Percentiles rank a stretch among this genome's conserved stretches.
Conservation (phyloP, 2,797 vertebrate genomes). For the Hafferia zeledoni region DNA sequence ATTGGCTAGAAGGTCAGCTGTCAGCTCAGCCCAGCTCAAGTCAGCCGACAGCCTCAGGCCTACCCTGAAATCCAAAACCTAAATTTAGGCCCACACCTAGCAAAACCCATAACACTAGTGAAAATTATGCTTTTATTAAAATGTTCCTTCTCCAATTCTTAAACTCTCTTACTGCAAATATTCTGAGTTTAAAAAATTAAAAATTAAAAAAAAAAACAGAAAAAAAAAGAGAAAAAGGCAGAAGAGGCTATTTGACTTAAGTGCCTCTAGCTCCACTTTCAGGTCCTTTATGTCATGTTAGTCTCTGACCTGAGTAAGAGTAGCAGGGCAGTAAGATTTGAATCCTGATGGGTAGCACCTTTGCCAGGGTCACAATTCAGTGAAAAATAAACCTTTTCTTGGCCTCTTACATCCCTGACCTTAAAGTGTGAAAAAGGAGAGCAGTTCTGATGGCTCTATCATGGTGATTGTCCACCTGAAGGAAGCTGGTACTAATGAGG, state of each 20-base stretch:
- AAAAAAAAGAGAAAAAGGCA: no score
- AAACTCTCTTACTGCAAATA: not conserved
- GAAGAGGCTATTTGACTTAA: not conserved
- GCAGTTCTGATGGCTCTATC: not conserved
- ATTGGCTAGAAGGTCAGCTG: no score
- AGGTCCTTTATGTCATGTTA: not conserved
- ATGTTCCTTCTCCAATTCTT: not conserved
- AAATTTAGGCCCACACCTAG: no score
- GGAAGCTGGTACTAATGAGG: conserved; percentile 12
- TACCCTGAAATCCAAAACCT: no score
- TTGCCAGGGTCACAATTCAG: fast-evolving
- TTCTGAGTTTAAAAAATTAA: not conserved
- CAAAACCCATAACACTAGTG: no score
- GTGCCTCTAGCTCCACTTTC: not conserved
- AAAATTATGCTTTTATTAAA: not conserved
- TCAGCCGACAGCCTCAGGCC: no score
- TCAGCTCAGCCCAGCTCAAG: no score
- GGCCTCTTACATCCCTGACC: not conserved
- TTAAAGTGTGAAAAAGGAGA: not conserved
- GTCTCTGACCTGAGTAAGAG: not conserved
- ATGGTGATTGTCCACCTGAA: not conserved
- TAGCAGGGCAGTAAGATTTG: not conserved
- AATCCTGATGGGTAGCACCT: not conserved
- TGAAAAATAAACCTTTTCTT: not conserved
- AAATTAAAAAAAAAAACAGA: no score